These are phyloP conservation scores for Corythornis madagascariensis DNA, from an alignment of 2,113 vertebrate genomes.

Conservation along the genomic window DNA sequence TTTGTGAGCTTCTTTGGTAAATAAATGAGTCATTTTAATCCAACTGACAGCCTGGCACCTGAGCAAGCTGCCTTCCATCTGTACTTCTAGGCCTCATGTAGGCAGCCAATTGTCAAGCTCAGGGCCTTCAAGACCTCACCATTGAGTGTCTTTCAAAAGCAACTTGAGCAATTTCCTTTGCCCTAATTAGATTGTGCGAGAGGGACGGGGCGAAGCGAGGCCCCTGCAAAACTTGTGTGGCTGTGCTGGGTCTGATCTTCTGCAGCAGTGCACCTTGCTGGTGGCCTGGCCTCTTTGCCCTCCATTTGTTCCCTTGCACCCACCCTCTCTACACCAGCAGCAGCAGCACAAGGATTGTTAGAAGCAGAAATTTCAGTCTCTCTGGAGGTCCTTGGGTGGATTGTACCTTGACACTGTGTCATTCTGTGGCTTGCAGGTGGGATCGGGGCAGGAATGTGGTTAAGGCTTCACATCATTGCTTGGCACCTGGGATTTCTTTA, in stretches of 20 bases:
- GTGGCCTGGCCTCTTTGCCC: neutral
- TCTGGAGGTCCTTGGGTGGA: neutral
- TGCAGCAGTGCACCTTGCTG: rapidly evolving
- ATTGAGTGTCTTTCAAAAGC: conserved; percentile 78
- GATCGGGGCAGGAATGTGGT: neutral
- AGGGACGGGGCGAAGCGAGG: neutral
- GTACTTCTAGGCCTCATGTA: conserved; percentile 85
- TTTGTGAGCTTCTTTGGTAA: conserved; percentile 97
- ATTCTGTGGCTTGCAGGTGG: neutral
- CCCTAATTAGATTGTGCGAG: conserved; percentile 68
- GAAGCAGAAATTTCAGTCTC: neutral
- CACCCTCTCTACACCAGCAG: no score
- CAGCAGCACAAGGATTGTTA: neutral
- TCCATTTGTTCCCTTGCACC: rapidly evolving
- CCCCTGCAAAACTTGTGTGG: conserved; percentile 14
- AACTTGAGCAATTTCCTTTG: conserved; percentile 72
- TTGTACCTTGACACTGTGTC: neutral
- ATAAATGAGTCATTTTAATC: conserved; percentile 99
- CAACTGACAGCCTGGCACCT: conserved; percentile 99
- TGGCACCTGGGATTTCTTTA: neutral
- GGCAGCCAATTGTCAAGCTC: conserved; percentile 78
- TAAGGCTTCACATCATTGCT: neutral
- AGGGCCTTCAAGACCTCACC: conserved; percentile 71
- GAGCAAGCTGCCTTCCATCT: conserved; percentile 99
- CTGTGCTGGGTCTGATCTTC: neutral